Conservation (phyloP, 2,797 vertebrate species). For the Malacoraja senta region DNA sequence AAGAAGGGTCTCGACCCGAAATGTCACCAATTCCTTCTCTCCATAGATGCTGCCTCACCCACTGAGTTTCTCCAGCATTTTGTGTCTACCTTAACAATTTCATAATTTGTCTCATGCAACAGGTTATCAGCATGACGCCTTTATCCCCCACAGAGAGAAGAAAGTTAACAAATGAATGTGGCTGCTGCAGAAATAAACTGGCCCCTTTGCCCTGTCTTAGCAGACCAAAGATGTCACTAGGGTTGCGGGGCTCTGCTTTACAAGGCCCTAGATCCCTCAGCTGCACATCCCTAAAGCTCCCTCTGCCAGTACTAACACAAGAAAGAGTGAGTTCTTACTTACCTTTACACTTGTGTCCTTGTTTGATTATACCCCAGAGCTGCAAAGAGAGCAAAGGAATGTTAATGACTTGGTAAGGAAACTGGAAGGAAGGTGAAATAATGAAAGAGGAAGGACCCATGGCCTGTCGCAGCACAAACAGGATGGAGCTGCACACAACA, state of each 20-base stretch:
- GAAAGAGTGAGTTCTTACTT: conserved; percentile 42
- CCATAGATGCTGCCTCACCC: no score
- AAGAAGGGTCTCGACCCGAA: no score
- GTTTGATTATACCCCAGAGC: conserved; percentile 98
- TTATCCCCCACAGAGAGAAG: neutral
- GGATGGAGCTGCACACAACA: conserved; percentile 66
- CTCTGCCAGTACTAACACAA: neutral
- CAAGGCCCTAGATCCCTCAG: neutral
- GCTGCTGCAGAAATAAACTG: neutral
- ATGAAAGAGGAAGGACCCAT: conserved; percentile 54
- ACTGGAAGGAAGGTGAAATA: conserved; percentile 54
- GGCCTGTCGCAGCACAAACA: conserved; percentile 60
- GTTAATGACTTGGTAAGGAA: conserved; percentile 54
- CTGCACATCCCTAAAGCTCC: neutral
- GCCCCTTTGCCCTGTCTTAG: no score
- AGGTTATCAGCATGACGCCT: neutral
- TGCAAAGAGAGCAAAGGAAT: conserved; percentile 62
- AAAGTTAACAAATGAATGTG: neutral
- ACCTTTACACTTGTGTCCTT: conserved; percentile 99
- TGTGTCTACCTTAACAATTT: neutral
- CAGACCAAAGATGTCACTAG: neutral
- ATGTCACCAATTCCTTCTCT: no score
- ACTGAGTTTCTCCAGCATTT: no score
- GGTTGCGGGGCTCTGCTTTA: neutral
- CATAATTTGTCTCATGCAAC: neutral